A percentile compares a stretch with the other conserved stretches of the same genome.
These are phyloP conservation scores for Berghia stephanieae DNA, from an alignment of 1,140 invertebrate species.

Conservation along the genomic window DNA sequence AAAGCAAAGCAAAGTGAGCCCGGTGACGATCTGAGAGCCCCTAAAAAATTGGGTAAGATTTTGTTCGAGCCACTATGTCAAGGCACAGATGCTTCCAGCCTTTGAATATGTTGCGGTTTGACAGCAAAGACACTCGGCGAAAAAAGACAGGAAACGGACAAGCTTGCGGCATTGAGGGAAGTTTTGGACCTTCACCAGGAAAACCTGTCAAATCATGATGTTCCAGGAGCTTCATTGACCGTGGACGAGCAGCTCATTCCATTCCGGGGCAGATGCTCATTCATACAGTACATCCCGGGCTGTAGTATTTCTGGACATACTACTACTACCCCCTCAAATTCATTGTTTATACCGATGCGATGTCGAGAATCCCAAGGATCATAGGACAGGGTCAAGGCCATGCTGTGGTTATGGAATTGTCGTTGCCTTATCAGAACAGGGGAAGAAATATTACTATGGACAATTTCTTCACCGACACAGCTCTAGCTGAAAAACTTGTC, in stretches of 20 bases:
- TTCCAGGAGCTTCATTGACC: conserved; percentile 37
- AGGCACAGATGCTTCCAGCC: background rate
- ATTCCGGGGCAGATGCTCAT: conserved; percentile 48
- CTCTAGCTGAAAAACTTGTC: conserved; percentile 23
- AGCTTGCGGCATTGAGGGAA: conserved; percentile 44
- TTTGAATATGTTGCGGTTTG: conserved; percentile 41
- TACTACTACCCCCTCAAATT: conserved; percentile 68
- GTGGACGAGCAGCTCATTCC: conserved; percentile 57
- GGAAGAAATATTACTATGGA: conserved; percentile 31
- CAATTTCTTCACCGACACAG: conserved; percentile 32
- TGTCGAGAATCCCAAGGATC: conserved; percentile 31
- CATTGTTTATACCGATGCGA: conserved; percentile 33
- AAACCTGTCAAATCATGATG: conserved; percentile 31
- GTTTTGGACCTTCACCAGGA: conserved; percentile 39
- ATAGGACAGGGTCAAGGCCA: conserved; percentile 29
- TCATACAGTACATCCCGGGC: conserved; percentile 63
- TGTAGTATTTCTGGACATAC: conserved; percentile 65
- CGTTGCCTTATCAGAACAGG: conserved; percentile 19
- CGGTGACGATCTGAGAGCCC: too few relatives aligned
- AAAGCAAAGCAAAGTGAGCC: too few relatives aligned
- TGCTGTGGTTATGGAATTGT: conserved; percentile 19
- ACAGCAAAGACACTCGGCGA: conserved; percentile 39
- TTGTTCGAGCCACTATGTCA: background rate
- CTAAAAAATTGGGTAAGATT: background rate
- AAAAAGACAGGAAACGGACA: conserved; percentile 37